Evolutionary conservation across 2,888 invertebrate species (phyloP), one percentile per base, ranked within the genome.

Genomic region (Portevinia maculata): DNA sequence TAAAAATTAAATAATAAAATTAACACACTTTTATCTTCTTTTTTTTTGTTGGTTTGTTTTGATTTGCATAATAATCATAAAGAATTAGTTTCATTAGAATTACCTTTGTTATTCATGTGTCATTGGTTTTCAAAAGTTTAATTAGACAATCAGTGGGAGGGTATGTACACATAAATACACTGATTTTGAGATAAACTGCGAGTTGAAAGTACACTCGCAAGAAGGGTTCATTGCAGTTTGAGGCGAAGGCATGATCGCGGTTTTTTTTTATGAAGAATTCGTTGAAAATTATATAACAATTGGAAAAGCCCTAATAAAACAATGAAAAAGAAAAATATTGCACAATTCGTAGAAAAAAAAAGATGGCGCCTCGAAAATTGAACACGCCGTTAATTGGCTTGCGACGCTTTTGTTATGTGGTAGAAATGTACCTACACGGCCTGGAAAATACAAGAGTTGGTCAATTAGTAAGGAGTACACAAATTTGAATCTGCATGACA

Each of bases 111-210:
- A 39, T 67, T 41, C 30, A 28, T 19, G 39, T 75, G 50, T 44
- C 21, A 73, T 73, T 11, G 60, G 62, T 62, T 62, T 50, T 13
- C 15, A 64, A 15, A 55, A 52, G 46, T 21, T 53, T 28, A 50
- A 41, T 52, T 50, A 17, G 59, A 59, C 44, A 59, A 30, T 30
- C 39, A 55, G 65, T 65, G 32, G 34, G 24, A 59, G 28, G 44
- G 59, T 44, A 65, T 74, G 57, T 44, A 67, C 67, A 60, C 59
- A 65, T 39, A 28, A 52, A 44, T 74, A 24, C 52, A 67, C 34
- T 34, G 34, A n/a, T 67, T 64, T 52, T 32, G 30, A 48, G 37
- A 34, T 62, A 37, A 39, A 41, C 65, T 74, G 50, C 59, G 24
- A 39, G 30, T 67, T 32, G n/a, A 15, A 52, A 55, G 52, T 41